Base-by-base conservation (phyloP, 37 sponge, comb jelly and placozoan genomes). In the Tethya wilhelma region DNA sequence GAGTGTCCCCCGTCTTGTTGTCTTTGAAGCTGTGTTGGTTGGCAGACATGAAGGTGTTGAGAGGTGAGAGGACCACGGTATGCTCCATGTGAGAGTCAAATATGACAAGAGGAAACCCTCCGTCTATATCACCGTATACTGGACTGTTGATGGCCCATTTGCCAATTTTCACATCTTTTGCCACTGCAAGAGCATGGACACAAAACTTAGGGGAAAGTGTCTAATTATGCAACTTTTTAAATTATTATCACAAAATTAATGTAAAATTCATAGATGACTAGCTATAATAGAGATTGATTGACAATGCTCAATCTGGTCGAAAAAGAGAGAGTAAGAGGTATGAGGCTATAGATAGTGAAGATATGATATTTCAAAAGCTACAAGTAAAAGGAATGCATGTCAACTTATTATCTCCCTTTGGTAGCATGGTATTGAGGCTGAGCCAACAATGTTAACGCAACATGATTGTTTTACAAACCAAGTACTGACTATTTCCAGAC, bases 21-120 rank as follows among this genome's bases (percentile, higher is more conserved):
- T 79, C 36, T 20, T 36, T 69, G 78, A 78, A 88, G 58, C 43
- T 76, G 23, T 33, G 75, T 57, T 91, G 91, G 32, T 74, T 78
- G 44, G 83, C 59, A 49, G 83, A 81, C 93, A 91, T 91, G 85
- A 91, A 87, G 1, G 79, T 60, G 32, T 56, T 74, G 44, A 60
- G 43, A 26, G 93, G 93, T 19, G 93, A 87, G 4, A 91, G 71
- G 19, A 91, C 93, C n/a, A 91, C 55, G 4, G 93, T 70, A 59
- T 82, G 83, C 53, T 57, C 59, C 62, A 77, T 74, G 38, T 11
- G 33, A 1, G 59, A 46, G 74, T 87, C 81, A 68, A 87, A 91
- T 11, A 87, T 45, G 25, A 87, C 81, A 56, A 91, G 69, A 75
- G 93, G 93, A 34, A 91, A 79, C 4, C 93, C 93, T 23, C 93